phyloP scores from a whole-genome alignment of 2,113 vertebrate species.

The Campylomormyrus tamandua region DNA sequence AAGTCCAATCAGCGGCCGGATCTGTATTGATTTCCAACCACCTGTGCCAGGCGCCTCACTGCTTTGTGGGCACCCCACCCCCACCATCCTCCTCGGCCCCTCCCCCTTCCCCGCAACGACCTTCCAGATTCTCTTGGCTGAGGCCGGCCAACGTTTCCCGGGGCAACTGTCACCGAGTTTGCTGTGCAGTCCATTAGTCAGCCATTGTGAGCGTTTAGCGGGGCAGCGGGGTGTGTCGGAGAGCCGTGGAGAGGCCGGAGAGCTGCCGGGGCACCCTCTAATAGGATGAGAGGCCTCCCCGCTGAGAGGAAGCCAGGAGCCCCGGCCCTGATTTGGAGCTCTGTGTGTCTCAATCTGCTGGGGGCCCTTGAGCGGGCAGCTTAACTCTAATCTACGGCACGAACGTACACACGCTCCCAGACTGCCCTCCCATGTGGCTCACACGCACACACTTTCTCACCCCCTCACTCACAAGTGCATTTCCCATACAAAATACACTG shows the following conservation, averaged over 20 bases:
- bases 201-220: slow-evolving; percentile 82
- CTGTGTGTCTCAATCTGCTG: slow-evolving; percentile 24
- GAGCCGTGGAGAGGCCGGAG: slow-evolving; percentile 49
- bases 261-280: slow-evolving; percentile 45
- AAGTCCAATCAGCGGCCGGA: slow-evolving; percentile 43
- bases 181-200: slow-evolving; percentile 84
- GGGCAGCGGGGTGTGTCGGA: slow-evolving; percentile 69
- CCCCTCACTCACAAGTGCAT: neutral
- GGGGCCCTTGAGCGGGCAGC: neutral
- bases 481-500: neutral
- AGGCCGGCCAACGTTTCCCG: slow-evolving; percentile 60
- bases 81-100: slow-evolving; percentile 29
- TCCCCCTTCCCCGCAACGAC: slow-evolving; percentile 17
- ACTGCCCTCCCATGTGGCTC: neutral
- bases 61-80: slow-evolving; percentile 40
- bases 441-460: slow-evolving; percentile 12
- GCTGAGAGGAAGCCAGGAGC: slow-evolving; percentile 31
- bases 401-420: neutral
- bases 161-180: slow-evolving; percentile 68
- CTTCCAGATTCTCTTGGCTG: slow-evolving; percentile 40
- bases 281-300: slow-evolving; percentile 47
- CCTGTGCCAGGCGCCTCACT: slow-evolving; percentile 61
- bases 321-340: slow-evolving; percentile 21
- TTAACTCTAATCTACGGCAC: neutral
- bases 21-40: slow-evolving; percentile 50